Evolutionary conservation across 2,797 vertebrate genomes (phyloP).

Genomic region (Emys orbicularis): DNA sequence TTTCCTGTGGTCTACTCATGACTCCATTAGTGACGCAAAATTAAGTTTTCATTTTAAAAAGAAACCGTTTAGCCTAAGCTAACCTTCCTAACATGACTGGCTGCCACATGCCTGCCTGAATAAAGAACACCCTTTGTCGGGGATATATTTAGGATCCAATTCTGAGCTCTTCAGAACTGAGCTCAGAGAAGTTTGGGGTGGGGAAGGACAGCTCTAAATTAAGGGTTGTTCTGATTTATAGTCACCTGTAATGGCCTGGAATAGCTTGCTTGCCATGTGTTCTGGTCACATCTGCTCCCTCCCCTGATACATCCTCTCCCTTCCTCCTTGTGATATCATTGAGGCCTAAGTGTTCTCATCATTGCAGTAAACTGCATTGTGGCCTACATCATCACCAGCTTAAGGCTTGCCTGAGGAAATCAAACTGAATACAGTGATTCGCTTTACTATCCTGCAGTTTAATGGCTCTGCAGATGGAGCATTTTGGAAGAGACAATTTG

Average conservation of each 20-base stretch:
- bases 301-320: not conserved
- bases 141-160: not conserved
- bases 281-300: not conserved
- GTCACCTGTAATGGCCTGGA: rapidly evolving
- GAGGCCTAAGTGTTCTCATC: too few relatives aligned
- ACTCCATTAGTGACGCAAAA: not conserved
- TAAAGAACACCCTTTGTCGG: not conserved
- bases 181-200: not conserved
- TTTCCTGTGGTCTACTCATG: not conserved
- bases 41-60: not conserved
- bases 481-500: not conserved
- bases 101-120: not conserved
- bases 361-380: not conserved
- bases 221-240: not conserved
- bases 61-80: not conserved
- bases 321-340: not conserved
- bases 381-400: not conserved
- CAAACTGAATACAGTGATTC: not conserved
- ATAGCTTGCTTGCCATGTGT: not conserved
- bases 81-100: not conserved
- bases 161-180: not conserved
- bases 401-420: not conserved
- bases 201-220: not conserved
- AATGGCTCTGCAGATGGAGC: not conserved
- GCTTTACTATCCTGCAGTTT: not conserved